Evolutionary conservation across 1,140 invertebrate species (phyloP).

Genomic region (Macrotrachela quadricornifera): DNA sequence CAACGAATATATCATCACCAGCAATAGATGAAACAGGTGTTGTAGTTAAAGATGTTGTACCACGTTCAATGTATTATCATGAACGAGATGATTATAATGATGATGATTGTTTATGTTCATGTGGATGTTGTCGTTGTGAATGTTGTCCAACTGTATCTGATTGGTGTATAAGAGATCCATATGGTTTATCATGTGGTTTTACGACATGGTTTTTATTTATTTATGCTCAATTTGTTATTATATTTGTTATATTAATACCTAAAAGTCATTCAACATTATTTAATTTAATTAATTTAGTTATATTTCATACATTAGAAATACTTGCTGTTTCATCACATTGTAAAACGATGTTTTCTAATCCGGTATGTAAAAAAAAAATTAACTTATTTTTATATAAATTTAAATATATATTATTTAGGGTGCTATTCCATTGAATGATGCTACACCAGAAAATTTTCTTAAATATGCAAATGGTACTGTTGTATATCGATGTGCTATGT

Average conservation of each 20-base stretch:
- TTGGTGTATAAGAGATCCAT: constrained; percentile 60
- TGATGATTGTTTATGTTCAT: constrained; percentile 5
- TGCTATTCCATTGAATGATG: constrained; percentile 91
- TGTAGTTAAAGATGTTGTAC: too few species aligned
- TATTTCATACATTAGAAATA: constrained; percentile 70
- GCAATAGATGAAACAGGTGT: too few species aligned
- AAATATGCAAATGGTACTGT: constrained; percentile 69
- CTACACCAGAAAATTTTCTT: constrained; percentile 89
- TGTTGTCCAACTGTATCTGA: constrained; percentile 5
- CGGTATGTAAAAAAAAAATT: constrained; percentile 19
- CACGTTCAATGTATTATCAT: too few species aligned
- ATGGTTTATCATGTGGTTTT: constrained; percentile 88
- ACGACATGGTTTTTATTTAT: constrained; percentile 81
- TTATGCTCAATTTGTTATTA: constrained; percentile 88
- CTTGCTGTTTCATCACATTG: constrained; percentile 77
- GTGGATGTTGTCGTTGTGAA: constrained; percentile 1
- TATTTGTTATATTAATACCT: constrained; percentile 75
- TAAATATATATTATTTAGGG: too few species aligned
- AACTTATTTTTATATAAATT: too few species aligned
- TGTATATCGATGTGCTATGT: constrained; percentile 91
- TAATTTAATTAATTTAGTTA: constrained; percentile 60
- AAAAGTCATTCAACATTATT: constrained; percentile 54
- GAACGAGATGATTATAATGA: not conserved
- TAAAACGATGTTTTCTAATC: constrained; percentile 92
- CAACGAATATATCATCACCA: too few species aligned